Evolutionary conservation across 35 echinoderm and acorn worm species (phyloP), one percentile per base, ranked within the genome.

Genomic region (Chiridota heheva): DNA sequence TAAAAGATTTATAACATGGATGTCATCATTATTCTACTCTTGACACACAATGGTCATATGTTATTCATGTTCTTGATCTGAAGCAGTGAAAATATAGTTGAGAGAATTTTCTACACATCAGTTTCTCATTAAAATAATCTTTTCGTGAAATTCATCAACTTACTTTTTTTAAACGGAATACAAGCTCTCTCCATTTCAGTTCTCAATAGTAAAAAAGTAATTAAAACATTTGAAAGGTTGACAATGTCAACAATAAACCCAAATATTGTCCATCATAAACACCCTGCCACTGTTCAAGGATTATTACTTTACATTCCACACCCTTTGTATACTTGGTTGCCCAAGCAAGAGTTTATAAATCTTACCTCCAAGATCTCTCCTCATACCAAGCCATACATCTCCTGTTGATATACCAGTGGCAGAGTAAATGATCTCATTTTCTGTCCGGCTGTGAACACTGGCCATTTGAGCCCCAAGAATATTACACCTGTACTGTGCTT

Each of bases 361-460:
- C 73, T 56, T 62, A 64, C 57, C 57, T 24, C 45, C 36, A 55
- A 64, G 66, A 40, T 81, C 60, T 13, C 58, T 81, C 40, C 57
- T 40, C 60, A 66, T 44, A 42, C 57, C 57, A 40, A 64, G 43
- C 57, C 60, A 81, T 13, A 81, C 57, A 66, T 81, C 77, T 2
- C 43, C 66, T 22, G 16, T 48, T 17, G 30, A 64, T 6, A n/a
- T 32, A n/a, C 24, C 24, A 24, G 66, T 40, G 15, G 57, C n/a
- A 15, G 29, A 45, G 17, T 39, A 43, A 44, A 93, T 83, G 44
- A 73, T 77, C n/a, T 93, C 79, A 42, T 93, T 93, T 34, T 93
- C 90, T 36, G 60, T 65, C 15, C 40, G 45, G 26, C 62, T 86
- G 44, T 90, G 92, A 12, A 96, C 75, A 25, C 75, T 82, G 24